Evolutionary conservation across 2,113 vertebrate genomes (phyloP).

Genomic region (Triplophysa siluroides): DNA sequence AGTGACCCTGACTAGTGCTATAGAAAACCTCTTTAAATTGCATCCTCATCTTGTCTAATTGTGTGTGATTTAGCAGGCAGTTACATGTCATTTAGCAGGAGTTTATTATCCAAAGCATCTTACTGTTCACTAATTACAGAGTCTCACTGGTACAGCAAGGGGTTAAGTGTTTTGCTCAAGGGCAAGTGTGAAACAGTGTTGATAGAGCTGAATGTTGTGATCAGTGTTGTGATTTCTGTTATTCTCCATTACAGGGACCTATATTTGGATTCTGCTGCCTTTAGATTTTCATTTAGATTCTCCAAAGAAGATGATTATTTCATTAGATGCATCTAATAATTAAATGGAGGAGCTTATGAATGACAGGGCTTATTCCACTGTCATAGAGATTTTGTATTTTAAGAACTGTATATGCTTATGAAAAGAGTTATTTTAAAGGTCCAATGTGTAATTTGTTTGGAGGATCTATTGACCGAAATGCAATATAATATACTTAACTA

Average conservation of each 20-base stretch:
- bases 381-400: neutral
- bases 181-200: neutral
- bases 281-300: neutral
- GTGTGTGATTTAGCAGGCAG: constrained; percentile 21
- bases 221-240: neutral
- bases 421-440: neutral
- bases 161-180: constrained; percentile 6
- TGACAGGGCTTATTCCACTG: neutral
- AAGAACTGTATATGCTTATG: too few species aligned
- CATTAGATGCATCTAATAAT: neutral
- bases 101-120: constrained; percentile 10
- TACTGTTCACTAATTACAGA: constrained; percentile 18
- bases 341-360: neutral
- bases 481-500: too few species aligned
- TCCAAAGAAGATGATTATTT: neutral
- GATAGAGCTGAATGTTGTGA: neutral
- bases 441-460: too few species aligned
- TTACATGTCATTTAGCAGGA: constrained; percentile 2
- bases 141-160: constrained; percentile 8
- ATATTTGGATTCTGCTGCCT: neutral
- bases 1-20: neutral
- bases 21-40: neutral
- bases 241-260: neutral
- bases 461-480: too few species aligned
- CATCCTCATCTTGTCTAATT: neutral